Percentiles rank a stretch among this genome's conserved stretches.
phyloP scores from a whole-genome alignment of 2,113 vertebrate species.

The Scatophagus argus region DNA sequence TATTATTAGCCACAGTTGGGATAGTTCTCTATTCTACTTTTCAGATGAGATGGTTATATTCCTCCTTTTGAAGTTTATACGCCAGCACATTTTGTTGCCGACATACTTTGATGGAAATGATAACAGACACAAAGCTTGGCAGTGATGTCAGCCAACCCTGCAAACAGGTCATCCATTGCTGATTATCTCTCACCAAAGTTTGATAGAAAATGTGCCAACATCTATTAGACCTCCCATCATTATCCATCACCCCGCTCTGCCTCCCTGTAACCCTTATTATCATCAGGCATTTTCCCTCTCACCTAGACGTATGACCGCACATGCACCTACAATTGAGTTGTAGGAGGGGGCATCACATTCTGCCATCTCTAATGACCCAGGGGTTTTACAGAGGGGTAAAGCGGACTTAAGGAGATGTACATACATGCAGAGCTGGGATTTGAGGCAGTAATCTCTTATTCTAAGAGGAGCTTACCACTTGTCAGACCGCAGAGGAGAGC shows the following conservation, averaged over 20 bases:
- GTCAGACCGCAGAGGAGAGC: constrained; percentile 64
- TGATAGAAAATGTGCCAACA: constrained; percentile 36
- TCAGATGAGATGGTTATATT: not conserved
- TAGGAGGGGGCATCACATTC: constrained; percentile 8
- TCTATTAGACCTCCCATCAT: constrained; percentile 35
- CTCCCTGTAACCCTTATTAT: not conserved
- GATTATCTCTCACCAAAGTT: constrained; percentile 42
- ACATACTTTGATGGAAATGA: not conserved
- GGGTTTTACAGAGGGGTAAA: constrained; percentile 71
- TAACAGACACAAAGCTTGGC: not conserved
- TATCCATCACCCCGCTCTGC: constrained; percentile 5
- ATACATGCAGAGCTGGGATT: constrained; percentile 81
- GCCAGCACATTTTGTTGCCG: not conserved
- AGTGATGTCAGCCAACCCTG: not conserved
- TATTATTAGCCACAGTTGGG: not conserved
- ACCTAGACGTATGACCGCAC: not conserved
- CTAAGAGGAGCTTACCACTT: constrained; percentile 76
- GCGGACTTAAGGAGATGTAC: constrained; percentile 77
- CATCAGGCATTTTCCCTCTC: not conserved
- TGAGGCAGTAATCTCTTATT: constrained; percentile 75
- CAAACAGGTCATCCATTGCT: constrained; percentile 8
- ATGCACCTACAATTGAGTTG: not conserved
- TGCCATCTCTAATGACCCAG: constrained; percentile 67
- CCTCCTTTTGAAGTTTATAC: not conserved
- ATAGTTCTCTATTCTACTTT: not conserved